Evolutionary conservation across 2,888 invertebrate species (phyloP).

Genomic region (Brenthis hecate): DNA sequence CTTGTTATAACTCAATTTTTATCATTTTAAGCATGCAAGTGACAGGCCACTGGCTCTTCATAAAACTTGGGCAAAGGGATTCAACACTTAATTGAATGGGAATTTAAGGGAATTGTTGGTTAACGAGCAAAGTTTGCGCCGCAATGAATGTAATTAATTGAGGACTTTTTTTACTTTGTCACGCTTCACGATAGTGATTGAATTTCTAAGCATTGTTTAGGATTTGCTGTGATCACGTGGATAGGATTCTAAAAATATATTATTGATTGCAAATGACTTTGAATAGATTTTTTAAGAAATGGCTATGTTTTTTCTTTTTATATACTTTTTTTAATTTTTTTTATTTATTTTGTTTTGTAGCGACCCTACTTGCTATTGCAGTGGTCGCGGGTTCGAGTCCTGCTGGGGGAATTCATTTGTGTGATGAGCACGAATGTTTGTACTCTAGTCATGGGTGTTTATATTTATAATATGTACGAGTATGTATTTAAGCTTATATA

Average conservation of each 20-base stretch:
- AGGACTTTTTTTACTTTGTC: conserved; percentile 65
- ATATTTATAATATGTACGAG: no score
- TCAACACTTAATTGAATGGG: conserved; percentile 72
- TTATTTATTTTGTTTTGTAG: no score
- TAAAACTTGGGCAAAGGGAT: conserved; percentile 66
- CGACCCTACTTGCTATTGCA: no score
- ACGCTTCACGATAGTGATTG: conserved; percentile 48
- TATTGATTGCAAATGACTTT: background rate
- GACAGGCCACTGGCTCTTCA: conserved; percentile 73
- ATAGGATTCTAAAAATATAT: background rate
- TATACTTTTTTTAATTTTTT: no score
- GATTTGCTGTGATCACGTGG: background rate
- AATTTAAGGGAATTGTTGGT: conserved; percentile 69
- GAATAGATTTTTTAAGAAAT: no score
- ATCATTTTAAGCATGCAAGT: conserved; percentile 52
- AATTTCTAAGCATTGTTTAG: conserved; percentile 37
- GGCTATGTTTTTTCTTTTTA: no score
- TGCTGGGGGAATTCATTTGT: no score
- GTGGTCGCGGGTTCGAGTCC: no score
- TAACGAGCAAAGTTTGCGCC: conserved; percentile 78
- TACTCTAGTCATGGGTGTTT: no score
- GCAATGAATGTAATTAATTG: conserved; percentile 77
- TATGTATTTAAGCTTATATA: no score
- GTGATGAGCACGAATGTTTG: no score
- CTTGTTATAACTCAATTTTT: conserved; percentile 6